Evolutionary conservation across 2,797 vertebrate species (phyloP), one percentile per base, ranked within the genome.

Genomic region (Siniperca undulata): DNA sequence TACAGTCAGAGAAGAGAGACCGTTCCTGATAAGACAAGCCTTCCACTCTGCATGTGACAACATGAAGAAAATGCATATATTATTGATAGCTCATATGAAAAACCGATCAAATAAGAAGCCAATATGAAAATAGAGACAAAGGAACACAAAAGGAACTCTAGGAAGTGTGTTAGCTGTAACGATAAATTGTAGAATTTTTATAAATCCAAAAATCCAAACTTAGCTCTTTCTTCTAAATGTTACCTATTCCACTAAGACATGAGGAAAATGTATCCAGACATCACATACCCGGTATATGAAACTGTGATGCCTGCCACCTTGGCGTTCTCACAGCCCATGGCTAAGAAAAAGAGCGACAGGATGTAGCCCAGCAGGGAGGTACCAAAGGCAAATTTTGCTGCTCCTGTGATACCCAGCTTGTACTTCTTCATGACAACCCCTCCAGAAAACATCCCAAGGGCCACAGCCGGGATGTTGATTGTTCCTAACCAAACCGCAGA

Each of bases 391-490:
- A 99, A 95, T 83, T 96, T 98, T 77, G 97, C 96, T 0, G 97
- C 97, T 85, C 96, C 97, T 90, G 95, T 94, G 77, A 98, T 82
- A 64, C 86, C 89, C 5, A 99, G 91, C 86, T 94, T 95, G 88
- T 96, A 97, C 81, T 96, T 98, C 89, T 98, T 99, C 97, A 99
- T 98, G 60, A 97, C 64, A 65, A 99, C 93, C 0, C 97, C 98
- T 12, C 98, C 98, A 0, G 97, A 97, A 87, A 99, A 98, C 94
- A 99, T 97, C 78, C 98, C 98, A 72, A 98, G 91, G 13, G 97
- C 97, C 80, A 99, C 98, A 4, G 98, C 98, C 12, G 98, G 98
- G 86, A 99, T 97, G 91, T 99, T 99, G 94, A 99, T 97, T 69
- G 96, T 93, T 76, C 98, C 98, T 98, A 65, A 30, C 2, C 68